Conservation (phyloP, 2,797 vertebrate species). For the Ciconia nigra region DNA sequence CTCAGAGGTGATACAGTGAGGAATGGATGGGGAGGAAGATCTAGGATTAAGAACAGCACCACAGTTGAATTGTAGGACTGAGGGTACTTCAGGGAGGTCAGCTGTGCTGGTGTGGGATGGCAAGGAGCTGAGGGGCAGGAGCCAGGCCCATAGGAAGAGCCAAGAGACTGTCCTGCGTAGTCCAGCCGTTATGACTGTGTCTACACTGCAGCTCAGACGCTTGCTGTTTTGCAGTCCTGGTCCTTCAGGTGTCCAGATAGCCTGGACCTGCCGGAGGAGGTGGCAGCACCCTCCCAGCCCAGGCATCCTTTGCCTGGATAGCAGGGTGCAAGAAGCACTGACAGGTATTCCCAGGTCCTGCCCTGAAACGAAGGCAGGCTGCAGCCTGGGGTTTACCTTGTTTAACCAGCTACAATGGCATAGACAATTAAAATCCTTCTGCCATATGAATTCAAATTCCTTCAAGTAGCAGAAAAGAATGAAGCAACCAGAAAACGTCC, state of each 20-base stretch:
- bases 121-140: not conserved
- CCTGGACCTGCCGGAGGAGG: not conserved
- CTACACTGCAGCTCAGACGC: not conserved
- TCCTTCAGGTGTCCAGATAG: not conserved
- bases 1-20: not conserved
- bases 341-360: not conserved
- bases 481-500: not conserved
- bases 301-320: not conserved
- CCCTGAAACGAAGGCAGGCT: not conserved
- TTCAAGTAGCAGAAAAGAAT: not conserved
- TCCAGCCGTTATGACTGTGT: not conserved
- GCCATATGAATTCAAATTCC: not conserved
- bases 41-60: not conserved
- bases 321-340: not conserved
- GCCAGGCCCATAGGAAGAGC: not conserved
- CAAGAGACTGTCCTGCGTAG: not conserved
- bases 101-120: not conserved
- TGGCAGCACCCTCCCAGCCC: not conserved
- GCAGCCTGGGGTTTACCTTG: not conserved
- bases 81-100: not conserved
- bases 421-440: not conserved
- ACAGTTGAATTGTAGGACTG: not conserved
- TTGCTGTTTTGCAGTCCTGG: not conserved
- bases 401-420: not conserved
- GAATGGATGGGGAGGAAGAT: not conserved